These are phyloP conservation scores for Carassius auratus DNA, from an alignment of 2,113 vertebrate genomes.

Conservation along the genomic window DNA sequence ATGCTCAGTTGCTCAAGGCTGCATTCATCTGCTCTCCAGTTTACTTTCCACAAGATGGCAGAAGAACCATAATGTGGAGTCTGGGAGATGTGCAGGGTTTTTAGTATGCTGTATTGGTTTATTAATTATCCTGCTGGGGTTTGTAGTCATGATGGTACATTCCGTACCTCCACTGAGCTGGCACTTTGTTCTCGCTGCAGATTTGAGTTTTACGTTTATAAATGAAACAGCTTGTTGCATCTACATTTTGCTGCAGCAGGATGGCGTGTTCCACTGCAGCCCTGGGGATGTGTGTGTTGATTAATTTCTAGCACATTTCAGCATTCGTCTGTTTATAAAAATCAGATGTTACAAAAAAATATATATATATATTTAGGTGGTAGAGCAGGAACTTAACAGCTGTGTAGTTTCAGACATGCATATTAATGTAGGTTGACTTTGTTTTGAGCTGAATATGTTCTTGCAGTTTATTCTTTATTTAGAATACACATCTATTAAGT, in stretches of 20 bases:
- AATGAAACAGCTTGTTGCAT: conserved; percentile 32
- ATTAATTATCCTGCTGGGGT: conserved; percentile 41
- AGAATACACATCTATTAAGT: not conserved
- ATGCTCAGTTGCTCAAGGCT: not conserved
- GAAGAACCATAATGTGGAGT: conserved; percentile 33
- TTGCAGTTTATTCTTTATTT: not conserved
- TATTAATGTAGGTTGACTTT: not conserved
- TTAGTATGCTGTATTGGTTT: conserved; percentile 36
- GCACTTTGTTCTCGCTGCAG: conserved; percentile 31
- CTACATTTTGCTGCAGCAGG: conserved; percentile 3
- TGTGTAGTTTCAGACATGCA: not conserved
- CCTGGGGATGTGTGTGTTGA: not conserved
- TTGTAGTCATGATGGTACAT: conserved; percentile 42
- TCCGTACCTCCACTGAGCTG: conserved; percentile 32
- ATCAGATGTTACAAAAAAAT: not conserved
- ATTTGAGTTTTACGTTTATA: conserved; percentile 52
- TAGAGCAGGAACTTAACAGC: not conserved
- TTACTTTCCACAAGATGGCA: conserved; percentile 51
- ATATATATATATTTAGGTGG: not conserved
- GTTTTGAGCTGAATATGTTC: not conserved
- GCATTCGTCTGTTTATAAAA: not conserved
- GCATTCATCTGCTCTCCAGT: not conserved
- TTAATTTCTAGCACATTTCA: not conserved
- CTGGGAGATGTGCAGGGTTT: not conserved
- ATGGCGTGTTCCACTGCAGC: not conserved